Conservation (phyloP, 2,797 vertebrate species). For the Margarornis squamiger region DNA sequence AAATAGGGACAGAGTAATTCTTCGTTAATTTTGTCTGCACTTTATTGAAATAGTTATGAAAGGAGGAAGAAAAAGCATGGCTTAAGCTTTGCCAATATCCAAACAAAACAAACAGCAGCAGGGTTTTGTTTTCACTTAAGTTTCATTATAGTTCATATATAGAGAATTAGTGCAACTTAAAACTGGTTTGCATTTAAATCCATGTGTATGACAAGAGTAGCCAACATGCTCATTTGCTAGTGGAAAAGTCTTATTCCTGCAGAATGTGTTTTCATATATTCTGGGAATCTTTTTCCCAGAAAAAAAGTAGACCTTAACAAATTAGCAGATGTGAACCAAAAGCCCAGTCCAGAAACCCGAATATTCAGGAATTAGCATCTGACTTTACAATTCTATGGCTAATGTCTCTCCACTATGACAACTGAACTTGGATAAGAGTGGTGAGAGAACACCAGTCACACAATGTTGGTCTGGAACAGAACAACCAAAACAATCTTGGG, state of each 20-base stretch:
- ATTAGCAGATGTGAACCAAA: slow-evolving; percentile 31
- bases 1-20: not conserved
- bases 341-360: not conserved
- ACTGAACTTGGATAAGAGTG: not conserved
- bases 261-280: not conserved
- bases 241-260: slow-evolving; percentile 50
- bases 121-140: slow-evolving; percentile 61
- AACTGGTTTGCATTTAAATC: slow-evolving; percentile 51
- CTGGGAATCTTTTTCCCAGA: not conserved
- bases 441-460: not conserved
- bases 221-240: slow-evolving; percentile 4
- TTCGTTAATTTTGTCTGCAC: slow-evolving; percentile 31
- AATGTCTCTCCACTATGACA: not conserved
- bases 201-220: slow-evolving; percentile 16
- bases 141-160: slow-evolving; percentile 54
- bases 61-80: slow-evolving; percentile 9
- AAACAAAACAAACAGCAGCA: slow-evolving; percentile 66
- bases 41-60: slow-evolving; percentile 48
- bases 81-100: slow-evolving; percentile 30
- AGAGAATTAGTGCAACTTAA: slow-evolving; percentile 50
- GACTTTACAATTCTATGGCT: not conserved
- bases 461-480: not conserved
- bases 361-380: not conserved
- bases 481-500: not conserved
- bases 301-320: slow-evolving; percentile 22